A percentile compares a stretch with the other conserved stretches of the same genome.
phyloP scores from a whole-genome alignment of 2,888 invertebrate genomes.

The Lasioglossum morio region DNA sequence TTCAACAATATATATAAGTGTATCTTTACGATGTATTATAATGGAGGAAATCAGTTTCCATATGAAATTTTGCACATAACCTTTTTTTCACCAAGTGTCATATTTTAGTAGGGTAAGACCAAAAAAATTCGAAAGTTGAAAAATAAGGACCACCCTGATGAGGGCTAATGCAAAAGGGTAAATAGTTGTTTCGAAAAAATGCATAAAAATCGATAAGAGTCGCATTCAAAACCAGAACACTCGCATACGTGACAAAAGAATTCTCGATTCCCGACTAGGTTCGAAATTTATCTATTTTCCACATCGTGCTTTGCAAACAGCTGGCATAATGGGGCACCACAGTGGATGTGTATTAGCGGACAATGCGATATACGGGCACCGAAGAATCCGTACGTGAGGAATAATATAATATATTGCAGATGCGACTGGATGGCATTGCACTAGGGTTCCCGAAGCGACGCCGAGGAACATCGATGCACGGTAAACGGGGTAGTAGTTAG shows the following conservation, averaged over 20 bases:
- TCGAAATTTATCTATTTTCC: background rate
- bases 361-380: conserved; percentile 12
- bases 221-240: too few species aligned
- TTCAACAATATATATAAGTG: too few species aligned
- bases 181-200: too few species aligned
- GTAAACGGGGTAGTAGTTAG: conserved; percentile 49
- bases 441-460: conserved; percentile 17
- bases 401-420: conserved; percentile 41
- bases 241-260: background rate
- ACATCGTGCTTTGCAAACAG: background rate
- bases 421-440: conserved; percentile 28
- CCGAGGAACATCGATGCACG: conserved; percentile 46
- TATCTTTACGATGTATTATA: too few species aligned
- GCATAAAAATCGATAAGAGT: too few species aligned
- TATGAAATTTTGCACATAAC: too few species aligned
- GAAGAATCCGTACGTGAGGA: conserved; percentile 25
- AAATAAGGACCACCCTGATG: too few species aligned
- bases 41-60: too few species aligned
- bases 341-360: conserved; percentile 14
- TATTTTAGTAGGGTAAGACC: too few species aligned
- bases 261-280: background rate
- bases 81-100: too few species aligned
- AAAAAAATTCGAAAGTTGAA: too few species aligned
- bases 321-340: background rate
- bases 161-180: too few species aligned